Percentiles rank a stretch among this genome's conserved stretches.
phyloP scores from a whole-genome alignment of 92 coral and sea anemone genomes.

The Chrysogorgia sp. region DNA sequence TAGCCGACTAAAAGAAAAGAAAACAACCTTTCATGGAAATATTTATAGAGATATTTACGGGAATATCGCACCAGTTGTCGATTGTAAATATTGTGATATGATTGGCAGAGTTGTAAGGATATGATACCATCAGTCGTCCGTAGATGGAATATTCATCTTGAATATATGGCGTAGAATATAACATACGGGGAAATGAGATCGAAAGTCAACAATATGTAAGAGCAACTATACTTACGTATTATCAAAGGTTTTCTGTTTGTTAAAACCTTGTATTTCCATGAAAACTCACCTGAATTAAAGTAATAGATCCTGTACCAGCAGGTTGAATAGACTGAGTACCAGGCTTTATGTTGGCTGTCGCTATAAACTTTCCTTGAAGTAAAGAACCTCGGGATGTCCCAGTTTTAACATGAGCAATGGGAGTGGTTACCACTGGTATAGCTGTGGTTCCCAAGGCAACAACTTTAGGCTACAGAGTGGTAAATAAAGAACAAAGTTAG shows the following conservation, averaged over 20 bases:
- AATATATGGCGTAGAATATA: no score
- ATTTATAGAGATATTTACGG: no score
- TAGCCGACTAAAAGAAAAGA: no score
- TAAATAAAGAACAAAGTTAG: neutral
- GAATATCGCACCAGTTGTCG: no score
- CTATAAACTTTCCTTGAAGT: slow-evolving; percentile 82
- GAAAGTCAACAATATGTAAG: neutral
- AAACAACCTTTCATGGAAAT: no score
- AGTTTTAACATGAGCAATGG: slow-evolving; percentile 73
- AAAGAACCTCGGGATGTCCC: slow-evolving; percentile 66
- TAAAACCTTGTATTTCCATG: neutral
- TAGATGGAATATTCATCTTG: no score
- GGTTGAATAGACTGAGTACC: slow-evolving; percentile 84
- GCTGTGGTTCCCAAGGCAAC: slow-evolving; percentile 88
- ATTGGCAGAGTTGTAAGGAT: no score
- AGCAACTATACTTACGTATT: slow-evolving; percentile 13
- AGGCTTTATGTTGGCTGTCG: slow-evolving; percentile 77
- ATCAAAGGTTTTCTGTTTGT: no score
- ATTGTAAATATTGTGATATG: no score
- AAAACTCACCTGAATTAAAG: slow-evolving; percentile 84
- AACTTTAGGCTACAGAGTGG: slow-evolving; percentile 69
- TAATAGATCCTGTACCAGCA: slow-evolving; percentile 79
- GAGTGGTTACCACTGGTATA: slow-evolving; percentile 83
- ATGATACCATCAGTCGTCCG: no score
- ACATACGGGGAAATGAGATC: neutral